Base-by-base conservation (phyloP, 2,888 invertebrate genomes). In the Lymantria monacha region DNA sequence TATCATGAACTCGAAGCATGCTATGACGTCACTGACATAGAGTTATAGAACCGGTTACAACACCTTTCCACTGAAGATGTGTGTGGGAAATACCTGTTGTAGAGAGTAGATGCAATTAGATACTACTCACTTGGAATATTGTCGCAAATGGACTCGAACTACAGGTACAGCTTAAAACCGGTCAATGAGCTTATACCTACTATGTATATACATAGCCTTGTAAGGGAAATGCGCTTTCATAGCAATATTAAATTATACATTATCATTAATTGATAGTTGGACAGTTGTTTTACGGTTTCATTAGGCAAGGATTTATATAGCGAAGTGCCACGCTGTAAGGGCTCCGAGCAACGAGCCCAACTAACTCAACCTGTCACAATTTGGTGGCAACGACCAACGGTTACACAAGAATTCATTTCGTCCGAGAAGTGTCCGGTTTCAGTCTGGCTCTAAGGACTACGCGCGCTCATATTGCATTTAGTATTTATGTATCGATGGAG, bases 371-470 rank as follows among this genome's bases (percentile, higher is more conserved):
- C 22, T 55, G 73, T 67, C 80, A 75, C 74, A 61, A 78, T 75
- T 81, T 84, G 81, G 83, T 85, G 85, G 87, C 85, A 86, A 82
- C 81, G 69, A 68, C 66, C 70, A 70, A 53, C 60, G 80, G 70
- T 83, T 82, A 85, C 77, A 72, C 76, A 82, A 85, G 87, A 88
- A 88, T 87, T 82, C 81, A 82, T 85, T 86, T 85, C 79, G 85
- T 75, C 72, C 76, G 78, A 83, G 82, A 83, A 87, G 89, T 88
- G 85, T 91, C 89, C 88, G 87, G 87, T 90, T 90, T 87, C 88
- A 87, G 89, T 87, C 85, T 87, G 87, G 86, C 86, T 22, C 22
- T 22, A 22, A 22, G 22, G 22, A 87, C 88, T 79, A 71, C 77
- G 80, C 81, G 75, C 80, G 79, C 74, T 83, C 83, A 79, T 83